Conservation (phyloP, 2,113 vertebrate species). For the Sigmodon hispidus region DNA sequence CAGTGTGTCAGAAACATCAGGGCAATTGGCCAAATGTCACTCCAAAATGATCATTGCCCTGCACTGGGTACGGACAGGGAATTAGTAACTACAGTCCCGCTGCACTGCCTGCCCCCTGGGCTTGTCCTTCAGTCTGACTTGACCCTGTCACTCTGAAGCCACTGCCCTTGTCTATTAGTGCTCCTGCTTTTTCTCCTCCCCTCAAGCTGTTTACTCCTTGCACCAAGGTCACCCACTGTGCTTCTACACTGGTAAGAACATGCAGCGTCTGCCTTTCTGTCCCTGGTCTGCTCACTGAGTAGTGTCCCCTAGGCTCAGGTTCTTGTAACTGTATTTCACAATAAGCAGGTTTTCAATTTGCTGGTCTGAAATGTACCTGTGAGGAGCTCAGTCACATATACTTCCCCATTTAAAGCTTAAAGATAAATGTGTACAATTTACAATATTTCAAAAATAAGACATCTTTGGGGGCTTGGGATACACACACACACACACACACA, state of each 20-base stretch:
- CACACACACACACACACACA: too few relatives aligned
- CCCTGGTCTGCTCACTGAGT: not conserved
- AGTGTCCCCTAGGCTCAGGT: not conserved
- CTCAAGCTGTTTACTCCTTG: not conserved
- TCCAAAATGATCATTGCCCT: not conserved
- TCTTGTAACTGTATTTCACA: not conserved
- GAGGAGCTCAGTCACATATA: not conserved
- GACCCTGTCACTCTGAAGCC: not conserved
- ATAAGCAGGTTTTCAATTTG: not conserved
- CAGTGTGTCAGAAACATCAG: not conserved
- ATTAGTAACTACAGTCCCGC: not conserved
- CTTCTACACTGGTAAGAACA: not conserved
- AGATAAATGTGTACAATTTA: not conserved
- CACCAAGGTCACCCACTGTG: not conserved
- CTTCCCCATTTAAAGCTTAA: not conserved
- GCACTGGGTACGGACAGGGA: not conserved
- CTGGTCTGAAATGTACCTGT: not conserved
- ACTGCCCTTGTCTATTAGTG: too few relatives aligned
- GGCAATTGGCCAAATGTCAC: not conserved
- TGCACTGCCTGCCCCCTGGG: not conserved
- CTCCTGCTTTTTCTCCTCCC: not conserved
- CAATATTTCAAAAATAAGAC: conserved; percentile 19
- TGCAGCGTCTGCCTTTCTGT: not conserved
- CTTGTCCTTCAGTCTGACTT: not conserved
- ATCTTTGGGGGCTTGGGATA: not conserved